Conservation (phyloP, 2,888 invertebrate species). For the Epistrophella euchroma region DNA sequence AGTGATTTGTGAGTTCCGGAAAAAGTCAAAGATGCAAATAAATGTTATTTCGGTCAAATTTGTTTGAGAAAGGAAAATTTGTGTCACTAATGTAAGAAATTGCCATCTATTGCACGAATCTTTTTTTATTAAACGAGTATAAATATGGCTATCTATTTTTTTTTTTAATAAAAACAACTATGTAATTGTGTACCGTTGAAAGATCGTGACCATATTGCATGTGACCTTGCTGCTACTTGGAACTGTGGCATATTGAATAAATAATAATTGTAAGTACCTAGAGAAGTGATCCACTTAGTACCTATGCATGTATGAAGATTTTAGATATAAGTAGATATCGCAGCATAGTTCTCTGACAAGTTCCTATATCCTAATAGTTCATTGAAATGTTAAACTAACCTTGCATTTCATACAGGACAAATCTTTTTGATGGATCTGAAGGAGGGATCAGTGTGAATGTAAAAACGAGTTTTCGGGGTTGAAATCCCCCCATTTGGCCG, state of each 20-base stretch:
- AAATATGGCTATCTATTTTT: not conserved
- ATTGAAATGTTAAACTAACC: no score
- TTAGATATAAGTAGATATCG: no score
- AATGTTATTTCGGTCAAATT: conserved; percentile 24
- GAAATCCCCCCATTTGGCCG: no score
- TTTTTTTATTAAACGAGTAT: not conserved
- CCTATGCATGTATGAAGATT: no score
- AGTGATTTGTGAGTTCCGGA: conserved; percentile 48
- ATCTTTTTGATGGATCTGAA: no score
- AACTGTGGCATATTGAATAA: not conserved
- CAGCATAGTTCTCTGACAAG: no score
- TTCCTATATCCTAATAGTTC: no score
- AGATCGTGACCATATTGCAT: not conserved
- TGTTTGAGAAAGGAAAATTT: conserved; percentile 1
- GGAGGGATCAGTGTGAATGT: no score
- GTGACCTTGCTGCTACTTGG: conserved; percentile 10
- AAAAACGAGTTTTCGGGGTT: no score
- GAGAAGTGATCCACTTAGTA: no score
- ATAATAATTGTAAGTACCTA: not conserved
- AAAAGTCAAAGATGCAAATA: conserved; percentile 40
- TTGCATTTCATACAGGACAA: no score
- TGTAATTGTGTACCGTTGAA: not conserved
- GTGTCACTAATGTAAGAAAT: not conserved
- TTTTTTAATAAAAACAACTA: not conserved
- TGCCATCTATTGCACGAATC: not conserved